Conservation (phyloP, 2,888 invertebrate genomes). For the Gastrophysa polygoni region DNA sequence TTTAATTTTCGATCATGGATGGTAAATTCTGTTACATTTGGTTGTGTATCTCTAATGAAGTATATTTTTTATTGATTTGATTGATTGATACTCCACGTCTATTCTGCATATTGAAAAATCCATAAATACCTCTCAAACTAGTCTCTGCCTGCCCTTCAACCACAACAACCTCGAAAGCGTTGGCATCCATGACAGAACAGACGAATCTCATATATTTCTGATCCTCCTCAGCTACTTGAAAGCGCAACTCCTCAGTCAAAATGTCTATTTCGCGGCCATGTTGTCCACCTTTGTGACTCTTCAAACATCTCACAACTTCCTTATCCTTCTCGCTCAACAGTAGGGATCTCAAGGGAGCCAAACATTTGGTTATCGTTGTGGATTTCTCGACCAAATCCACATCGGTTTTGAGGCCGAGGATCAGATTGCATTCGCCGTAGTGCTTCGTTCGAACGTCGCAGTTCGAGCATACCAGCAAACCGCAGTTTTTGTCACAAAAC, state of each 20-base stretch:
- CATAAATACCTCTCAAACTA: slow-evolving; percentile 57
- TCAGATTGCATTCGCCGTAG: slow-evolving; percentile 68
- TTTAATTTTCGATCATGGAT: too few species aligned
- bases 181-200: slow-evolving; percentile 69
- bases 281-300: slow-evolving; percentile 62
- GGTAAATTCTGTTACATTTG: too few species aligned
- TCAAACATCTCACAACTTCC: slow-evolving; percentile 61
- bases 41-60: too few species aligned
- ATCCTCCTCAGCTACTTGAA: slow-evolving; percentile 63
- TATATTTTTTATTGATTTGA: too few species aligned
- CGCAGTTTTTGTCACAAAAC: slow-evolving; percentile 68
- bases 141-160: slow-evolving; percentile 56
- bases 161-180: slow-evolving; percentile 68
- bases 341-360: slow-evolving; percentile 59
- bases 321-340: slow-evolving; percentile 59
- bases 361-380: slow-evolving; percentile 44
- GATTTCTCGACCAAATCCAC: slow-evolving; percentile 1
- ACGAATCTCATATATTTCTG: slow-evolving; percentile 64
- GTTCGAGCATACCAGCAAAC: slow-evolving; percentile 71
- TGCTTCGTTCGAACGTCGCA: slow-evolving; percentile 69
- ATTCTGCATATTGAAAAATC: too few species aligned
- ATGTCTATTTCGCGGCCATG: slow-evolving; percentile 66
- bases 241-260: slow-evolving; percentile 59
- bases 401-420: slow-evolving; percentile 63
- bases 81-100: too few species aligned